phyloP scores from a whole-genome alignment of 2,888 invertebrate species.

The Capitulum mitella region DNA sequence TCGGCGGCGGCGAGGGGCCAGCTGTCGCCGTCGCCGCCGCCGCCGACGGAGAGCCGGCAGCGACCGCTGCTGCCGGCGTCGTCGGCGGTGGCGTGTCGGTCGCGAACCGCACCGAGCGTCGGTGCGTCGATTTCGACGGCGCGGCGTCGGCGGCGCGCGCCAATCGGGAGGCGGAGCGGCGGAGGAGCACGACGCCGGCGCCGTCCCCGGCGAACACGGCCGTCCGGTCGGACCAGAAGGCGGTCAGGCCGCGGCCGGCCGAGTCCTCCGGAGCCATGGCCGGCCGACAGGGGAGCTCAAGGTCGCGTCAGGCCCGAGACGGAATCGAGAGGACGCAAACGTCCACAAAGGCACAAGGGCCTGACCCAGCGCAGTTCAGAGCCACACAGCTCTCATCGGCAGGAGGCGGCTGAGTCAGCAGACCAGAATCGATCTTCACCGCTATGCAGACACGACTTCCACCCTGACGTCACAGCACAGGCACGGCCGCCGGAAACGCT shows the following conservation, averaged over 20 bases:
- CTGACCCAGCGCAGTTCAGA: too few relatives aligned
- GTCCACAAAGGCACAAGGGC: too few relatives aligned
- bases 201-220: neutral
- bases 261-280: neutral
- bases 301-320: neutral
- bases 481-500: too few relatives aligned
- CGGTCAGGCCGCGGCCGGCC: neutral
- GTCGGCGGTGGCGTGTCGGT: neutral
- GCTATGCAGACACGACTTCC: too few relatives aligned
- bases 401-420: too few relatives aligned
- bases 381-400: too few relatives aligned
- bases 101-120: neutral
- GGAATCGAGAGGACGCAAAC: too few relatives aligned
- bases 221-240: neutral
- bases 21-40: neutral
- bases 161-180: neutral
- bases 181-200: neutral
- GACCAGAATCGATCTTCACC: too few relatives aligned
- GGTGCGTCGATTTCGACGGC: neutral
- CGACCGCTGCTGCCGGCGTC: neutral
- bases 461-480: too few relatives aligned
- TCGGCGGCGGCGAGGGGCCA: neutral
- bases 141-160: neutral
- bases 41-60: neutral
- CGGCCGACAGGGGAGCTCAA: neutral